phyloP scores from a whole-genome alignment of 2,797 vertebrate genomes.

The Pipistrellus pipistrellus region DNA sequence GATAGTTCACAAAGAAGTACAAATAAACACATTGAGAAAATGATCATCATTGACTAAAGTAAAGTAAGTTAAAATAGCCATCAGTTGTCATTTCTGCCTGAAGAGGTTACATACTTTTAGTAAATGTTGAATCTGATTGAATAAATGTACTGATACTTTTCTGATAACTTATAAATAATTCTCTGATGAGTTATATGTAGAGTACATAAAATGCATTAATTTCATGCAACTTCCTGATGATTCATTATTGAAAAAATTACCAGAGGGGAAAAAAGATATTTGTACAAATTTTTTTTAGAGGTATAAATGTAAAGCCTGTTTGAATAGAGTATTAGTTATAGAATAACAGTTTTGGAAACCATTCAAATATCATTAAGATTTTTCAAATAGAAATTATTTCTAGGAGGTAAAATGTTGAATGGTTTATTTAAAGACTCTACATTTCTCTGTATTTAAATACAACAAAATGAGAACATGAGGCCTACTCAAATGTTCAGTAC shows the following conservation, averaged over 20 bases:
- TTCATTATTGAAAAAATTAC: conserved; percentile 41
- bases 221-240: conserved; percentile 25
- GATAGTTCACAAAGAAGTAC: conserved; percentile 8
- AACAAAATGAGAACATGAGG: not conserved
- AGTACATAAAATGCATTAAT: not conserved
- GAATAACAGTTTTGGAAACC: not conserved
- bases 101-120: conserved; percentile 2
- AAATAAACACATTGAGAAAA: not conserved
- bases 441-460: not conserved
- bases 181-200: not conserved
- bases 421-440: not conserved
- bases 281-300: conserved; percentile 1
- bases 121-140: conserved; percentile 36
- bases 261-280: conserved; percentile 6
- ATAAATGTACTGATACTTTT: not conserved
- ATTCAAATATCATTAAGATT: conserved; percentile 27
- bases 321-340: conserved; percentile 39
- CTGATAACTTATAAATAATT: conserved; percentile 27
- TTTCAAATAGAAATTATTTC: conserved; percentile 18
- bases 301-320: not conserved
- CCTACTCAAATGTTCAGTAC: not conserved
- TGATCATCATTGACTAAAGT: conserved; percentile 9
- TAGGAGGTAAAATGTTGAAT: conserved; percentile 26
- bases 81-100: conserved; percentile 17
- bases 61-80: conserved; percentile 41